Base-by-base conservation (phyloP, 2,888 invertebrate species). In the Hydrotaea diabolus region DNA sequence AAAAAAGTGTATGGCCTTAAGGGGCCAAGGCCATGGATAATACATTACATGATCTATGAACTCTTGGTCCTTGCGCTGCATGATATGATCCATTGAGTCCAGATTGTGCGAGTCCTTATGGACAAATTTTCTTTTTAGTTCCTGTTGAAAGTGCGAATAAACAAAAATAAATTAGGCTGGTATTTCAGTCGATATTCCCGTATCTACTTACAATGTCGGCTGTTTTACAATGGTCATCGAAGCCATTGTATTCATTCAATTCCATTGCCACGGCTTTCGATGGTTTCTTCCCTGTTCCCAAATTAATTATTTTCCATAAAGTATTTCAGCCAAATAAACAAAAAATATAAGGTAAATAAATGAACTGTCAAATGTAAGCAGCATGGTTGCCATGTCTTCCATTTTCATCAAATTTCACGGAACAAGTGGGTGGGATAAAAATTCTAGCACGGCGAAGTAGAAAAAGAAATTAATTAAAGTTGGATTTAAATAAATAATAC, bases 1-100 rank as follows among this genome's bases (percentile, higher is more conserved):
- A n/a, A n/a, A n/a, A n/a, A n/a, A n/a, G n/a, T n/a, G n/a, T n/a
- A n/a, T n/a, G n/a, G n/a, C n/a, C n/a, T n/a, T n/a, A n/a, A n/a
- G n/a, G n/a, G n/a, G n/a, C n/a, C n/a, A n/a, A n/a, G n/a, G n/a
- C n/a, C n/a, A n/a, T 3, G 80, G 83, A 2, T 26, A 4, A 13
- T 17, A 53, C 4, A 43, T 89, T 89, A 92, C 92, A 87, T 92
- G 92, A 82, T 92, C 92, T 79, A 92, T 92, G 86, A 89, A 92
- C 88, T 91, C 90, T 36, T 89, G 88, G 8, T 90, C 90, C 39
- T 88, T 87, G 69, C 86, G 82, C 19, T 82, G 83, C 77, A 86
- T 85, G n/a, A 85, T 80, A 43, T 81, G 79, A 17, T 86, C 84
- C 69, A 87, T 81, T 2, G 80, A 55, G 0, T 80, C 71, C 49